Evolutionary conservation across 2,113 vertebrate species (phyloP).

Genomic region (Peromyscus maniculatus): DNA sequence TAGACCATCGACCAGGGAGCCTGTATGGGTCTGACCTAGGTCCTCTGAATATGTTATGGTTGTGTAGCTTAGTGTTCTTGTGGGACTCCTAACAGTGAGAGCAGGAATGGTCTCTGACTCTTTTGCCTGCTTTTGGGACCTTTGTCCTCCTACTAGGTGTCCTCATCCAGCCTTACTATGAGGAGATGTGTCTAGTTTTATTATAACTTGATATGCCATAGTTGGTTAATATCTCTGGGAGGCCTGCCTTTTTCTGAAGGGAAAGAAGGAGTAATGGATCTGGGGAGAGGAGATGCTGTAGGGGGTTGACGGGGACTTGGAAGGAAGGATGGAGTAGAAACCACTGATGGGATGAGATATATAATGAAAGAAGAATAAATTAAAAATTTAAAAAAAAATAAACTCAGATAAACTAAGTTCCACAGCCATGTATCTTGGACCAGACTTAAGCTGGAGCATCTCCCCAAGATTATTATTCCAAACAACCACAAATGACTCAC

Average conservation of each 20-base stretch:
- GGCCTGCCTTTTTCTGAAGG: background rate
- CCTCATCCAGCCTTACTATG: background rate
- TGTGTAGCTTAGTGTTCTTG: background rate
- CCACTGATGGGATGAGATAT: background rate
- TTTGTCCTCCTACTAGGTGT: background rate
- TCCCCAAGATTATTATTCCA: background rate
- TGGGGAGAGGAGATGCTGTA: background rate
- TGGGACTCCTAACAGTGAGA: background rate
- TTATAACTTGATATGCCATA: background rate
- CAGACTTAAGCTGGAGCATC: background rate
- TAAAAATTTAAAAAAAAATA: background rate
- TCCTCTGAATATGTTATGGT: background rate
- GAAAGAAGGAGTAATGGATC: background rate
- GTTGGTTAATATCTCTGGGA: background rate
- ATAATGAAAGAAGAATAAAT: background rate
- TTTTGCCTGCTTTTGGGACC: background rate
- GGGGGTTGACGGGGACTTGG: accelerated
- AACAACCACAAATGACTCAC: background rate
- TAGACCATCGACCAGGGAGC: background rate
- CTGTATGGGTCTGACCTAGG: background rate
- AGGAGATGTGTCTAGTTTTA: background rate
- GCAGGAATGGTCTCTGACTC: background rate
- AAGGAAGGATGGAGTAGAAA: background rate
- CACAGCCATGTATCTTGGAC: background rate
- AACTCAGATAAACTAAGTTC: background rate